Evolutionary conservation across 2,888 invertebrate species (phyloP).

Genomic region (Sclerodermus sp.): DNA sequence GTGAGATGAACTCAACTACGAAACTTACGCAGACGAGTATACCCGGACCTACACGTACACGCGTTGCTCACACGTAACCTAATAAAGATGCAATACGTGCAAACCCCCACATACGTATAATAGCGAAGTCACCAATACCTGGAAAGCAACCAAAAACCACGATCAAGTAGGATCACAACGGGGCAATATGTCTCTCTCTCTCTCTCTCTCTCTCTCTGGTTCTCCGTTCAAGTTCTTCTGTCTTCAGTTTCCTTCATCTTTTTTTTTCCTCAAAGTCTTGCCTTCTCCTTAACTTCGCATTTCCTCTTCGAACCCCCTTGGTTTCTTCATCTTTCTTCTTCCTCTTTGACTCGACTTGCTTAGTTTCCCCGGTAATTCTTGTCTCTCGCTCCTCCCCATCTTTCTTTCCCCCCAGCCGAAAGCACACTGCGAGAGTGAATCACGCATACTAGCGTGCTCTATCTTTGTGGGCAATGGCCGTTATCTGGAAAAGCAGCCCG

Average conservation of each 20-base stretch:
- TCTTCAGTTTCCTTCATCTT: conserved; percentile 4
- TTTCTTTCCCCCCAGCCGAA: conserved; percentile 20
- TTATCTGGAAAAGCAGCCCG: conserved; percentile 33
- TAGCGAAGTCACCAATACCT: not conserved
- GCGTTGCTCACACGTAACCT: conserved; percentile 15
- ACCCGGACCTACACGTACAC: conserved; percentile 4
- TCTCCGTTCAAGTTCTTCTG: conserved; percentile 3
- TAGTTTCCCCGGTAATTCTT: too few species aligned
- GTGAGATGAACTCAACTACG: conserved; percentile 22
- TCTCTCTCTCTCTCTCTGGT: conserved; percentile 18
- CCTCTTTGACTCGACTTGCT: too few species aligned
- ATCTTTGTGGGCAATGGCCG: conserved; percentile 31
- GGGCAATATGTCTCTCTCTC: conserved; percentile 51
- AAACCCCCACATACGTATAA: too few species aligned
- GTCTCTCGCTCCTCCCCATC: conserved; percentile 3
- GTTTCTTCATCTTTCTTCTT: not conserved
- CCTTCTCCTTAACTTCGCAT: conserved; percentile 10
- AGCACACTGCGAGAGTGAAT: conserved; percentile 10
- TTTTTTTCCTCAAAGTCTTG: conserved; percentile 7
- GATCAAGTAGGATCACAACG: conserved; percentile 55
- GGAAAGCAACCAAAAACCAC: conserved; percentile 41
- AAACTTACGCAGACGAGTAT: conserved; percentile 5
- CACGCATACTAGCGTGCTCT: conserved; percentile 4
- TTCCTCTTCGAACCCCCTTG: conserved; percentile 2
- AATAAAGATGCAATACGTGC: too few species aligned